Percentiles rank a stretch among this genome's conserved stretches.
Evolutionary conservation across 2,113 vertebrate genomes (phyloP).

Genomic region (Cebidichthys violaceus): DNA sequence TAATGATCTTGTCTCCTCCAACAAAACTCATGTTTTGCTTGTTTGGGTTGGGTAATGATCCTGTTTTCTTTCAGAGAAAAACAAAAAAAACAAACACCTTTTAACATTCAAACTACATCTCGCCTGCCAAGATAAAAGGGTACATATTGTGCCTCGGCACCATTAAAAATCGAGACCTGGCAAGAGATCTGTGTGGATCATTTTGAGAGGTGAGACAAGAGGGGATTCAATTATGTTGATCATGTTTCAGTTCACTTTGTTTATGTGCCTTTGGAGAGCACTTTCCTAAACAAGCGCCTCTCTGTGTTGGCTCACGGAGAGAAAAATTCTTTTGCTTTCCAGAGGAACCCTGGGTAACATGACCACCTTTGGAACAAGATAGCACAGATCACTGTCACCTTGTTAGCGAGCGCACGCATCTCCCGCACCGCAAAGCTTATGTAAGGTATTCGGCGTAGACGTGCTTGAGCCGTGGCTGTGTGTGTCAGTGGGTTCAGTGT

Average conservation of each 20-base stretch:
- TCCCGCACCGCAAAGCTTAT: constrained; percentile 59
- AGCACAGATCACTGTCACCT: constrained; percentile 64
- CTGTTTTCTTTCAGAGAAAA: constrained; percentile 30
- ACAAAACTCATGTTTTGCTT: constrained; percentile 41
- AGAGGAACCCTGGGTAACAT: constrained; percentile 53
- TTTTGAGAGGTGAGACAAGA: constrained; percentile 39
- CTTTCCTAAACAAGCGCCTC: constrained; percentile 32
- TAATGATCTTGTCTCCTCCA: constrained; percentile 52
- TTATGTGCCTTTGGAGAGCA: constrained; percentile 26
- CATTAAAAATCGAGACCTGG: constrained; percentile 51
- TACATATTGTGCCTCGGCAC: constrained; percentile 50
- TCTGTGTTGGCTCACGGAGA: constrained; percentile 36
- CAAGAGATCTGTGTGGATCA: constrained; percentile 47
- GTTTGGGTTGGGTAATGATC: constrained; percentile 53
- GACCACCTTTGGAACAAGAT: constrained; percentile 67
- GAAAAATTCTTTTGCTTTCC: constrained; percentile 57
- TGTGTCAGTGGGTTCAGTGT: constrained; percentile 78
- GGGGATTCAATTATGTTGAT: constrained; percentile 53
- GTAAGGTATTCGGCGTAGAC: constrained; percentile 55
- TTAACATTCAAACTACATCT: constrained; percentile 59
- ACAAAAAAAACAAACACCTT: constrained; percentile 6
- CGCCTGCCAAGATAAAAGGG: constrained; percentile 42
- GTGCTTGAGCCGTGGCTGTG: constrained; percentile 50
- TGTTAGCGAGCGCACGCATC: constrained; percentile 44
- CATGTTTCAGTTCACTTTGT: constrained; percentile 64